Base-by-base conservation (phyloP, 2,888 invertebrate species). In the Callosobruchus maculatus region DNA sequence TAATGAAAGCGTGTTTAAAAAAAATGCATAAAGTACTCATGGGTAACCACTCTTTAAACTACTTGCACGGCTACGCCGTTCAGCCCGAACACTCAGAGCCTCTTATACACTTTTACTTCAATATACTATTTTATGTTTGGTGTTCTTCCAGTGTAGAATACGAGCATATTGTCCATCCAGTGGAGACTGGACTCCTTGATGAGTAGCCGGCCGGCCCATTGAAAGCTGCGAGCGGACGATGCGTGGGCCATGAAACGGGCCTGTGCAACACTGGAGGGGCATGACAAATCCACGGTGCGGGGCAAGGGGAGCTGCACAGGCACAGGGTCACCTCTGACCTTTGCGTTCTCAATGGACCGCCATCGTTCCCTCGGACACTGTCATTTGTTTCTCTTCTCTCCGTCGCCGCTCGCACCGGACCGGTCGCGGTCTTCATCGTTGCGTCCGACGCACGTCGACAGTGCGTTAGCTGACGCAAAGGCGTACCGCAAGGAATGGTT, bases 251-350 rank as follows among this genome's bases (percentile, higher is more conserved):
- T 49, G 49, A 13, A 7, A 18, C 13, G 49, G 18, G 13, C 49
- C 13, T 5, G 13, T 13, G 49, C 3, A n/a, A 5, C 79, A 74
- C 83, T 82, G 84, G 84, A 84, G 84, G 84, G 85, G 84, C 85
- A 85, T 85, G 85, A 85, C 85, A 85, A 85, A 85, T 85, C 85
- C 84, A 84, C 81, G 82, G 76, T 79, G 68, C 80, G 80, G 77
- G 77, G 76, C 73, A 75, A 78, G 80, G 80, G 79, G 78, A 74
- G 72, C 75, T 77, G 76, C 81, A 84, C 84, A 85, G n/a, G 85
- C 85, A 85, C 85, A 83, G 84, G 84, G 78, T 83, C 83, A 86
- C 85, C 86, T 84, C 80, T 85, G 84, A 86, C 86, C 85, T 81
- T 82, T 78, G 78, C 80, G 82, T 84, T 83, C 83, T 86, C 85